Evolutionary conservation across 2,888 invertebrate genomes (phyloP).

Genomic region (Oscheius sp.): DNA sequence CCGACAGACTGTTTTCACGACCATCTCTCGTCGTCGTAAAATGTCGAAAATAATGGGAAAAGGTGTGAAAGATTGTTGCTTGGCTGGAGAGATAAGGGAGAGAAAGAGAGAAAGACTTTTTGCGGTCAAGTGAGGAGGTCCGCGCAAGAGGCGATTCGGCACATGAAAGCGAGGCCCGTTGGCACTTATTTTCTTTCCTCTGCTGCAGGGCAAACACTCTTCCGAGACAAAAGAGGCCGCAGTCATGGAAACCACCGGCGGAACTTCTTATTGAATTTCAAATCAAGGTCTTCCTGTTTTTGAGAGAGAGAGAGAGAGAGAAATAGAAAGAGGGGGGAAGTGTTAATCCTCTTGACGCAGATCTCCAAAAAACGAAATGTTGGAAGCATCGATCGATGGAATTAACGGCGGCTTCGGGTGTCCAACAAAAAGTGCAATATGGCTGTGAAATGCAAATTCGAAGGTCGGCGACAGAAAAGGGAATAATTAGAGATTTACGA

Average conservation of each 20-base stretch:
- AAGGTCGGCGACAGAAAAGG: background rate
- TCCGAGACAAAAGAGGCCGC: constrained; percentile 11
- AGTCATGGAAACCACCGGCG: constrained; percentile 20
- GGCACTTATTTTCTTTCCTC: background rate
- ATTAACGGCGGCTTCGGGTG: background rate
- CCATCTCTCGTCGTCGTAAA: no score
- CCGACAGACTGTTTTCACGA: no score
- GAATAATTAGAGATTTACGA: background rate
- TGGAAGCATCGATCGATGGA: constrained; percentile 3
- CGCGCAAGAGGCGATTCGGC: no score
- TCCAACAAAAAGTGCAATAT: background rate
- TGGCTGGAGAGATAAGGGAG: background rate
- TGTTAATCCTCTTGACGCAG: no score
- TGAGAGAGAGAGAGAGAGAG: background rate
- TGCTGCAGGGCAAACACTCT: constrained; percentile 17
- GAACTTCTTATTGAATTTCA: background rate
- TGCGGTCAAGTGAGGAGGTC: background rate
- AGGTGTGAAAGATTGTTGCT: background rate
- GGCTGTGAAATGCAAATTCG: constrained; percentile 1
- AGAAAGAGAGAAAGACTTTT: background rate
- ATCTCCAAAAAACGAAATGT: no score
- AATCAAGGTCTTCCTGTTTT: background rate
- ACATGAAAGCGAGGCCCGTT: constrained; percentile 3
- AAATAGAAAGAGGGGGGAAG: background rate
- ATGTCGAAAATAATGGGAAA: background rate